A percentile compares a stretch with the other conserved stretches of the same genome.
phyloP scores from a whole-genome alignment of 2,888 invertebrate genomes.

The Girardia tigrina region DNA sequence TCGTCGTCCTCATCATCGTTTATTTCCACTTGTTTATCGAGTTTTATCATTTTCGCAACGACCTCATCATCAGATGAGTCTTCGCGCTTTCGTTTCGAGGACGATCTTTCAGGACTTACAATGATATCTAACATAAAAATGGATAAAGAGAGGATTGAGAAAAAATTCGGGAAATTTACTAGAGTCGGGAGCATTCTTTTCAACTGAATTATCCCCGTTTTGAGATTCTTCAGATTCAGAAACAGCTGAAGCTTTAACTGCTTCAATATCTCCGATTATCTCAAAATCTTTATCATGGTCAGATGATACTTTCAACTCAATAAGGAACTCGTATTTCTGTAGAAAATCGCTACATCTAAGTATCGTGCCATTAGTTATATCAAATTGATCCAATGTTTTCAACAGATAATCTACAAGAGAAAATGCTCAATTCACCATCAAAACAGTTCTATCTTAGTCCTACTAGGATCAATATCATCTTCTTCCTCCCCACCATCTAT shows the following conservation, averaged over 20 bases:
- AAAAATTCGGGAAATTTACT: no score
- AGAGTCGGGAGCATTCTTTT: no score
- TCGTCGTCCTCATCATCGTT: background rate
- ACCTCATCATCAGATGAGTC: background rate
- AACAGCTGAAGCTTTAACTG: background rate
- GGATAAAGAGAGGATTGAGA: no score
- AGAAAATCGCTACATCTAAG: constrained; percentile 14
- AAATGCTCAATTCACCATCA: background rate
- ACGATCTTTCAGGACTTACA: no score
- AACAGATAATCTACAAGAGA: background rate
- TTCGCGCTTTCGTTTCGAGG: background rate
- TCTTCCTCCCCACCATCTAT: background rate
- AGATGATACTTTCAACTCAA: background rate
- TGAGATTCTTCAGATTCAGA: background rate
- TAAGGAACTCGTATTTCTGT: background rate
- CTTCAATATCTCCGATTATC: background rate
- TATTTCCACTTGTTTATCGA: background rate
- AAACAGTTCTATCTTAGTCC: background rate
- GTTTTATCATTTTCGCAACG: background rate
- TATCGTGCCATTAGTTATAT: background rate
- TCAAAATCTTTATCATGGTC: background rate
- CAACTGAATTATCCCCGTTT: no score
- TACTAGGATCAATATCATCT: background rate
- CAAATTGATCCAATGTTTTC: background rate
- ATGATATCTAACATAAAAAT: no score